A percentile compares a stretch with the other conserved stretches of the same genome.
Evolutionary conservation across 2,113 vertebrate species (phyloP).

Genomic region (Phycodurus eques): DNA sequence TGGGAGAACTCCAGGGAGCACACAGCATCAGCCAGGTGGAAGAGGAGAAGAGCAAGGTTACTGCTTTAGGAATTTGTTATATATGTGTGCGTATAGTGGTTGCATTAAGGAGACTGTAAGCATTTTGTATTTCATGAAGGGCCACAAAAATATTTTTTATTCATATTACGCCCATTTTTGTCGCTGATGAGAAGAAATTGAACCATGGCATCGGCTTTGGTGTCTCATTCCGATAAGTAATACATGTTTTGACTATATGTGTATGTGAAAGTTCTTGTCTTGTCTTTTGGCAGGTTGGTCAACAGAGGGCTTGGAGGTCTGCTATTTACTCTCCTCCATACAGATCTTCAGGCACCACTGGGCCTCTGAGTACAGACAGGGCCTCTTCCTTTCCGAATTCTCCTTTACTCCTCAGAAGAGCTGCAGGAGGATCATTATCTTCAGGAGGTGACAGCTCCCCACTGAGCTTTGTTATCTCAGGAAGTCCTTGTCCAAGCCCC

Average conservation of each 20-base stretch:
- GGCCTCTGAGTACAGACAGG: conserved; percentile 61
- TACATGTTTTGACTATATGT: not conserved
- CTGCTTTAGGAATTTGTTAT: not conserved
- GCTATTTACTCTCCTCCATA: conserved; percentile 47
- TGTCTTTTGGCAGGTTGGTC: conserved; percentile 66
- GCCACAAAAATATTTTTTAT: not conserved
- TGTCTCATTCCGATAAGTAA: no score
- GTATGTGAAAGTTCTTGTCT: not conserved
- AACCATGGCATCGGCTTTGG: no score
- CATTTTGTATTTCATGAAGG: no score
- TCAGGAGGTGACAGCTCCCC: conserved; percentile 49
- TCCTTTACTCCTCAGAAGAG: conserved; percentile 64
- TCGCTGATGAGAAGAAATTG: no score
- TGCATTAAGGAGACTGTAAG: no score
- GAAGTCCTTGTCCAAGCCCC: conserved; percentile 47
- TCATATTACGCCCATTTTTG: not conserved
- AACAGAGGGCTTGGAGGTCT: conserved; percentile 71
- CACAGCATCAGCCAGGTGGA: conserved; percentile 55
- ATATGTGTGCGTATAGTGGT: not conserved
- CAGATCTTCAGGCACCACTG: conserved; percentile 31
- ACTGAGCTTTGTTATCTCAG: conserved; percentile 41
- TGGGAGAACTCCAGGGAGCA: conserved; percentile 66
- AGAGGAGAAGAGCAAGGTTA: conserved; percentile 75
- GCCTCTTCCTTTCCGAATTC: conserved; percentile 68
- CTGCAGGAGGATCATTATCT: conserved; percentile 35